Percentiles rank a stretch among this genome's conserved stretches.
These are phyloP conservation scores for Oplegnathus fasciatus DNA, from an alignment of 2,113 vertebrate species.

Conservation along the genomic window DNA sequence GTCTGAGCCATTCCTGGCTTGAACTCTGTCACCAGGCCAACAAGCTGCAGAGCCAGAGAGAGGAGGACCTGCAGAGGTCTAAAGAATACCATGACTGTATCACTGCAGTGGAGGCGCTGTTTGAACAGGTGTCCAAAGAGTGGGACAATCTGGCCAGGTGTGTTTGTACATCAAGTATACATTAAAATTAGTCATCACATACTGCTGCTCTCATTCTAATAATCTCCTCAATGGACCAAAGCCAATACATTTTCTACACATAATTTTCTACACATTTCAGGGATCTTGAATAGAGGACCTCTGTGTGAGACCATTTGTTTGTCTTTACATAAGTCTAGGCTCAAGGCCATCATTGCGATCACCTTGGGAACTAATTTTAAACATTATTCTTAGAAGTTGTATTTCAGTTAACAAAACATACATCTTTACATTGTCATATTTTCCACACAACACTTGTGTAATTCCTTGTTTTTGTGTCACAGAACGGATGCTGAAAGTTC, in stretches of 20 bases:
- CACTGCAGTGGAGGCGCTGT: constrained; percentile 88
- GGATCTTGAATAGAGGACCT: neutral
- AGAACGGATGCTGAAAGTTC: constrained; percentile 97
- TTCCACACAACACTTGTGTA: neutral
- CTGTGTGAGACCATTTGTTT: neutral
- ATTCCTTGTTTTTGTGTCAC: neutral
- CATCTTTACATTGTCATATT: neutral
- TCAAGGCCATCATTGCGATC: neutral
- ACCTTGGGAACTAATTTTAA: neutral
- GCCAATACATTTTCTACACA: neutral
- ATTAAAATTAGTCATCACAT: neutral
- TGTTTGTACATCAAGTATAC: constrained; percentile 28
- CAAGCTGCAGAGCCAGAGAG: constrained; percentile 88
- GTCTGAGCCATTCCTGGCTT: constrained; percentile 90
- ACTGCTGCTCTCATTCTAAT: neutral
- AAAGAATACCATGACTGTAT: constrained; percentile 90
- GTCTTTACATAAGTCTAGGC: neutral
- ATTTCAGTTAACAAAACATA: neutral
- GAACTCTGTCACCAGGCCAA: constrained; percentile 91
- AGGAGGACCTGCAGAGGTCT: constrained; percentile 91
- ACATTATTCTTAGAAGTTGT: neutral
- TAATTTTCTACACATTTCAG: neutral
- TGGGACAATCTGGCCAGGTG: constrained; percentile 98
- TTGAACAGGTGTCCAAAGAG: constrained; percentile 94
- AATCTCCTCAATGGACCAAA: neutral